These are phyloP conservation scores for Onychomys leucogaster DNA, from an alignment of 2,797 vertebrate genomes.

Conservation along the genomic window DNA sequence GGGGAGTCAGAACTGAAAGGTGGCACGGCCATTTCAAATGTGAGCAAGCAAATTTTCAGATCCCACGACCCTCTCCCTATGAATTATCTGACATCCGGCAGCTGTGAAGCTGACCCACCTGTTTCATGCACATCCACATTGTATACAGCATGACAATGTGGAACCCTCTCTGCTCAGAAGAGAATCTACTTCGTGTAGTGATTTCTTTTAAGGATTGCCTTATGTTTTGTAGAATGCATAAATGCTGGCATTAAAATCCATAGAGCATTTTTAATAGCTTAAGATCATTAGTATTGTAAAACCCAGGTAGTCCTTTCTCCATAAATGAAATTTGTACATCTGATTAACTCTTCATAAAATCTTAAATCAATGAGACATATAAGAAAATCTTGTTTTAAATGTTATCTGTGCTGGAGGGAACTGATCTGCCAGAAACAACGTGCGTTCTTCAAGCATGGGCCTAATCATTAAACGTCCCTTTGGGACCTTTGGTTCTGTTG, in stretches of 20 bases:
- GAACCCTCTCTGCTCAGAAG: not conserved
- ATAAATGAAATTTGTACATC: not conserved
- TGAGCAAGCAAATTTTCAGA: not conserved
- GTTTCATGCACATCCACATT: not conserved
- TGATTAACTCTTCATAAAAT: constrained; percentile 32
- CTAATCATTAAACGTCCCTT: not conserved
- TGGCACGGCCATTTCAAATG: not conserved
- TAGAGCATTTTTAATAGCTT: not conserved
- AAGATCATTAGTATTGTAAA: constrained; percentile 21
- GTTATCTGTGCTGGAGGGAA: not conserved
- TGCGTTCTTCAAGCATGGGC: not conserved
- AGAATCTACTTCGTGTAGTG: not conserved
- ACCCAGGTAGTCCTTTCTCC: not conserved
- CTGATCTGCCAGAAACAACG: not conserved
- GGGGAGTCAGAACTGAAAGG: not conserved
- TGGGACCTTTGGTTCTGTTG: not conserved
- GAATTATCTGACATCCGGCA: not conserved
- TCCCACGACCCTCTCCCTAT: not conserved
- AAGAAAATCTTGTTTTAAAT: constrained; percentile 48
- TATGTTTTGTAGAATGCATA: not conserved
- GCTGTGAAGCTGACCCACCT: not conserved
- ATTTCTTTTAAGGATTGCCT: not conserved
- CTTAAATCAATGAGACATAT: constrained; percentile 33
- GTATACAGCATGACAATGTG: not conserved
- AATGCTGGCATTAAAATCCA: not conserved